A percentile compares a stretch with the other conserved stretches of the same genome.
phyloP scores from a whole-genome alignment of 2,888 invertebrate genomes.

The Cylindroiulus punctatus region DNA sequence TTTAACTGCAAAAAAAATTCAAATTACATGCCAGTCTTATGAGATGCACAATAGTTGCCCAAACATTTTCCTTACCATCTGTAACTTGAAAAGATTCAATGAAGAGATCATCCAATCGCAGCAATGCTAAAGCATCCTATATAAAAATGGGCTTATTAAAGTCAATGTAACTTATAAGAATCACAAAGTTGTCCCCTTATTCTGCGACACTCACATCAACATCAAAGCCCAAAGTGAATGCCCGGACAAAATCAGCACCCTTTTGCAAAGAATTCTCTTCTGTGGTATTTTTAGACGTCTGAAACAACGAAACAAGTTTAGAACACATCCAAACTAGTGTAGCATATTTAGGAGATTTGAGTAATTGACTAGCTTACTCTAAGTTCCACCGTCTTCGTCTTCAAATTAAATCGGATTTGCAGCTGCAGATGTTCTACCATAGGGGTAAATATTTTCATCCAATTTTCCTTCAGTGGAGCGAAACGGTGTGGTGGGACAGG shows the following conservation, averaged over 20 bases:
- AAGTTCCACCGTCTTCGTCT: slow-evolving; percentile 89
- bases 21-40: slow-evolving; percentile 14
- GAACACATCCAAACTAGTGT: not conserved
- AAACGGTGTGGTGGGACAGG: slow-evolving; percentile 94
- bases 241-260: slow-evolving; percentile 97
- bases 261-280: slow-evolving; percentile 94
- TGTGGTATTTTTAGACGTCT: slow-evolving; percentile 74
- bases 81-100: slow-evolving; percentile 96
- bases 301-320: slow-evolving; percentile 45
- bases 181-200: not conserved
- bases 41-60: not conserved
- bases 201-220: slow-evolving; percentile 73
- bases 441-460: slow-evolving; percentile 96
- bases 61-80: slow-evolving; percentile 70
- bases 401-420: slow-evolving; percentile 93
- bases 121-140: slow-evolving; percentile 87
- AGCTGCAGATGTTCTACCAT: slow-evolving; percentile 94
- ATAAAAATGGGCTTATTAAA: not conserved
- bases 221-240: slow-evolving; percentile 95
- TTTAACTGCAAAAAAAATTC: slow-evolving; percentile 73
- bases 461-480: slow-evolving; percentile 93
- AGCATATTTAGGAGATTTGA: slow-evolving; percentile 21
- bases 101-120: slow-evolving; percentile 95
- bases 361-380: slow-evolving; percentile 67
- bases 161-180: not conserved